Conservation (phyloP, 1,140 invertebrate genomes). For the Manduca sexta region DNA sequence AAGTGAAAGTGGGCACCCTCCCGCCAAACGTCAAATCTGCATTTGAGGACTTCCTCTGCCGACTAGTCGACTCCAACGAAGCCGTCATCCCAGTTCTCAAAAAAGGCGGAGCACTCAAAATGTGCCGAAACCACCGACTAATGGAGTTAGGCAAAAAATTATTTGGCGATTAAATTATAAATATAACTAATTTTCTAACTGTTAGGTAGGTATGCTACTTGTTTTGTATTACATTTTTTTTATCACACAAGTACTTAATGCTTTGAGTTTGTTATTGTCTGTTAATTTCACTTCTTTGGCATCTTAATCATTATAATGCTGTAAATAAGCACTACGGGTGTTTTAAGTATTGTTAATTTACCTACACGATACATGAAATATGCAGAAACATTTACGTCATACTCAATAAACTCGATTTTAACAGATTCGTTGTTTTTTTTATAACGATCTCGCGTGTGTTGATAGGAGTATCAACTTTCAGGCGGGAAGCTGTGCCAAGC, state of each 20-base stretch:
- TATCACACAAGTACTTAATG: slow-evolving; percentile 9
- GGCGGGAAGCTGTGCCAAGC: slow-evolving; percentile 26
- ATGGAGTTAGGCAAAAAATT: slow-evolving; percentile 91
- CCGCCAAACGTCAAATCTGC: slow-evolving; percentile 89
- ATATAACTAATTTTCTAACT: neutral
- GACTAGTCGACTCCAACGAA: slow-evolving; percentile 86
- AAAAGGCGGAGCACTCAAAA: slow-evolving; percentile 85
- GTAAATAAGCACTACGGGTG: slow-evolving; percentile 7
- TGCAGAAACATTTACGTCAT: slow-evolving; percentile 3
- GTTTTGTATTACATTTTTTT: slow-evolving; percentile 10
- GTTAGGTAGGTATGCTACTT: slow-evolving; percentile 13
- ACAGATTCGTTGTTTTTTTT: slow-evolving; percentile 11
- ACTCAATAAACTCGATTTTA: slow-evolving; percentile 13
- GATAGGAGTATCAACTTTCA: slow-evolving; percentile 18
- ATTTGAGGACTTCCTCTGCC: slow-evolving; percentile 91
- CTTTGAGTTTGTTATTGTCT: slow-evolving; percentile 3
- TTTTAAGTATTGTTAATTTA: slow-evolving; percentile 1
- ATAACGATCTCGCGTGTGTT: neutral
- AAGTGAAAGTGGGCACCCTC: slow-evolving; percentile 86
- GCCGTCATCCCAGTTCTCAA: slow-evolving; percentile 84
- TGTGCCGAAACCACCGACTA: slow-evolving; percentile 89
- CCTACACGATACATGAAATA: neutral
- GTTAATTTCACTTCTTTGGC: no score
- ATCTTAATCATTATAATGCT: neutral
- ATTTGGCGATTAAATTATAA: slow-evolving; percentile 81